These are phyloP conservation scores for Amphiura filiformis DNA, from an alignment of 35 echinoderm and acorn worm genomes.

Conservation along the genomic window DNA sequence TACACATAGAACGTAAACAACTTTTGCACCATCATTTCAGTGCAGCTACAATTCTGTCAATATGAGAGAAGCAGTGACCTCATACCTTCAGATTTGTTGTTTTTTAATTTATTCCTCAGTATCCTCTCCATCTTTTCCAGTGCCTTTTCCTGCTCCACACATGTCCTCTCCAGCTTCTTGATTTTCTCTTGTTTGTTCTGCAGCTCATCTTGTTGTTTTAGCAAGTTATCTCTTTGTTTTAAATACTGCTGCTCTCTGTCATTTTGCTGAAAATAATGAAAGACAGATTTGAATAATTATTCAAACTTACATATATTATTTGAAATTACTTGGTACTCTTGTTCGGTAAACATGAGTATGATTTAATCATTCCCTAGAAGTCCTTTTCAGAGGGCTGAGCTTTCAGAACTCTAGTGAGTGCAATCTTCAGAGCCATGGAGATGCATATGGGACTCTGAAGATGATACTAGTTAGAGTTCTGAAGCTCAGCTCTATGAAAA, in stretches of 20 bases:
- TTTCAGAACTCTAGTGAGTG: too few relatives aligned
- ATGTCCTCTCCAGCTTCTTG: constrained; percentile 82
- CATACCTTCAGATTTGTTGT: constrained; percentile 26
- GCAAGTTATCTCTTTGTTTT: constrained; percentile 32
- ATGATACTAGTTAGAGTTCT: neutral
- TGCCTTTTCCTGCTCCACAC: constrained; percentile 71
- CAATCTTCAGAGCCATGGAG: too few relatives aligned
- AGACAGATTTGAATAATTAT: too few relatives aligned
- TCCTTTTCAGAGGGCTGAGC: too few relatives aligned
- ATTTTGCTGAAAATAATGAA: constrained; percentile 43
- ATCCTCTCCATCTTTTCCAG: constrained; percentile 88
- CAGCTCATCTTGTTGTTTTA: constrained; percentile 34
- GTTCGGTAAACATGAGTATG: too few relatives aligned
- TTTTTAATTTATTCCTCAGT: constrained; percentile 43
- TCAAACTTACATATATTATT: too few relatives aligned
- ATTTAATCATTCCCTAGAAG: too few relatives aligned
- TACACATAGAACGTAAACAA: too few relatives aligned
- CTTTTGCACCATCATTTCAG: too few relatives aligned
- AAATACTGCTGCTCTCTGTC: constrained; percentile 70
- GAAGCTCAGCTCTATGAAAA: neutral
- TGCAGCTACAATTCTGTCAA: too few relatives aligned
- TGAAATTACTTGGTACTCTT: too few relatives aligned
- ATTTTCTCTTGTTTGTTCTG: constrained; percentile 69
- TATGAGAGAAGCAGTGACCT: too few relatives aligned
- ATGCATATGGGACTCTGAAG: neutral